Percentiles rank a stretch among this genome's conserved stretches.
These are phyloP conservation scores for Esox niger DNA, from an alignment of 2,113 vertebrate species.

Conservation along the genomic window DNA sequence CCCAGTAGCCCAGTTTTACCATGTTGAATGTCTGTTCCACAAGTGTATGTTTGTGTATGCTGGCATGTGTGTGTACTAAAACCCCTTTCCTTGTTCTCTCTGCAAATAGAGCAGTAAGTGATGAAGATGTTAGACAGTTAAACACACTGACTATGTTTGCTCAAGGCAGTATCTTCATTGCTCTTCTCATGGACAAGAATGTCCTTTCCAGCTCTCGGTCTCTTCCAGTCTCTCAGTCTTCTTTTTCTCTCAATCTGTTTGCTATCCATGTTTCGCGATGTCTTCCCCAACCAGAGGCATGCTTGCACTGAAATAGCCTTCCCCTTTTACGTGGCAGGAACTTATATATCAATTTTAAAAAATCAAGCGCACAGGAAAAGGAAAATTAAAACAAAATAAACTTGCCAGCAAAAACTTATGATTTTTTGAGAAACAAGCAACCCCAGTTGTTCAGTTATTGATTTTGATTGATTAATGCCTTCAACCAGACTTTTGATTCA, in stretches of 20 bases:
- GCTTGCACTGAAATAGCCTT: not conserved
- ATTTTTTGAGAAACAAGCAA: not conserved
- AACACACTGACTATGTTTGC: not conserved
- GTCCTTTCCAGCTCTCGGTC: not conserved
- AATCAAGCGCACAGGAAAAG: no score
- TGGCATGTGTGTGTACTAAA: conserved; percentile 11
- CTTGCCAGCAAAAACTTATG: not conserved
- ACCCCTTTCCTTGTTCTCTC: not conserved
- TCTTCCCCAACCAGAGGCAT: not conserved
- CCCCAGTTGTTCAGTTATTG: no score
- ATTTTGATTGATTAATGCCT: not conserved
- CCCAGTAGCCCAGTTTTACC: no score
- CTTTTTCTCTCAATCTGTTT: no score
- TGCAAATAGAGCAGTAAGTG: conserved; percentile 10
- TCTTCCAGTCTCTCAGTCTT: not conserved
- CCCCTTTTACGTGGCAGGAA: no score
- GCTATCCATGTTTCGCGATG: not conserved
- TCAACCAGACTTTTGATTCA: not conserved
- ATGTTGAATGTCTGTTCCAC: not conserved
- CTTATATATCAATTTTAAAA: no score
- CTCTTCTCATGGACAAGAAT: not conserved
- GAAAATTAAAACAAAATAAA: no score
- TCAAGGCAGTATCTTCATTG: conserved; percentile 1
- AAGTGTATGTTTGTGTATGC: not conserved
- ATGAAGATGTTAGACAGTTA: not conserved